A percentile compares a stretch with the other conserved stretches of the same genome.
phyloP scores from a whole-genome alignment of 2,888 invertebrate species.

The Petrolisthes cinctipes region DNA sequence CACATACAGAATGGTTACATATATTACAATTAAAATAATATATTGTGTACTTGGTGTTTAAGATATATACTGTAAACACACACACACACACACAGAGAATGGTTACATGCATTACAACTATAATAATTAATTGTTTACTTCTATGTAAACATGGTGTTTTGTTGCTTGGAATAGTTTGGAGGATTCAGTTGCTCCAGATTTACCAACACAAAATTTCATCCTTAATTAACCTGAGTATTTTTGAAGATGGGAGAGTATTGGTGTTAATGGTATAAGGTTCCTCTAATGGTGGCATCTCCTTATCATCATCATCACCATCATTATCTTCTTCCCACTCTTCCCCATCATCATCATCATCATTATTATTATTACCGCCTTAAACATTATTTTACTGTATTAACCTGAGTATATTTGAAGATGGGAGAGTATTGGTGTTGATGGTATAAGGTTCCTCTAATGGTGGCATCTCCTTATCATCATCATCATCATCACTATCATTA shows the following conservation, averaged over 20 bases:
- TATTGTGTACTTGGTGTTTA: not conserved
- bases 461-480: slow-evolving; percentile 29
- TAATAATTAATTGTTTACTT: no score
- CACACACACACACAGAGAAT: no score
- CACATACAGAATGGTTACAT: not conserved
- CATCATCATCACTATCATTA: slow-evolving; percentile 36
- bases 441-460: slow-evolving; percentile 4
- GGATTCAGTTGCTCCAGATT: no score
- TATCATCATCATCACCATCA: slow-evolving; percentile 28
- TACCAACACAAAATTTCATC: no score
- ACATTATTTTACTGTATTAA: not conserved
- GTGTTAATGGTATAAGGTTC: not conserved
- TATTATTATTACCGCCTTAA: not conserved
- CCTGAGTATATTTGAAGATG: slow-evolving; percentile 30
- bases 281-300: slow-evolving; percentile 32
- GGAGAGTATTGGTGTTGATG: not conserved
- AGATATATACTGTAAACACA: not conserved
- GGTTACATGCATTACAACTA: no score
- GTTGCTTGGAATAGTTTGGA: no score
- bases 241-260: no score
- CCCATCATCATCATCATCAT: not conserved
- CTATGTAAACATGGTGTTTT: no score
- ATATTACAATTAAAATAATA: no score
- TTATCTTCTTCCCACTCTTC: slow-evolving; percentile 14
- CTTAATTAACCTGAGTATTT: no score